Percentiles rank a stretch among this genome's conserved stretches.
Conservation (phyloP, 2,113 vertebrate species). For the Pampusana beccarii region DNA sequence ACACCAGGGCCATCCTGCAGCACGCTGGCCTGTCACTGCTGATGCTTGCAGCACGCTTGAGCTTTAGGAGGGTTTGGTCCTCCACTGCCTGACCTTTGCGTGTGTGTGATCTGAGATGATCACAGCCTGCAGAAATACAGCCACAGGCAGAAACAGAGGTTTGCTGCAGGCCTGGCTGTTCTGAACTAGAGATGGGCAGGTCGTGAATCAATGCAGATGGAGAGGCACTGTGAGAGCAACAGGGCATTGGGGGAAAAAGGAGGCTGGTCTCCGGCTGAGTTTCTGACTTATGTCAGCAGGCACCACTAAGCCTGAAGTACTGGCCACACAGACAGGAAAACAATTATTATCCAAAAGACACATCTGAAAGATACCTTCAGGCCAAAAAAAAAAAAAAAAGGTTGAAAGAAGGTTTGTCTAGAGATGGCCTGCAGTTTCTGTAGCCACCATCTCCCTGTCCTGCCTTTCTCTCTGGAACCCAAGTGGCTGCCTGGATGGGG, state of each 20-base stretch:
- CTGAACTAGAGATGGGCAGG: not conserved
- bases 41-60: not conserved
- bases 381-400: not conserved
- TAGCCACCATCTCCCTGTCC: not conserved
- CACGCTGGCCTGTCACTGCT: not conserved
- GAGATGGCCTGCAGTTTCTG: not conserved
- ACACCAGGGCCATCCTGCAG: not conserved
- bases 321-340: not conserved
- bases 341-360: not conserved
- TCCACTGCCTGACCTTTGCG: not conserved
- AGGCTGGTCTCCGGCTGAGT: not conserved
- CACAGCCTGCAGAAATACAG: slow-evolving; percentile 38
- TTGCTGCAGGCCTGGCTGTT: not conserved
- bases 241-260: fast-evolving
- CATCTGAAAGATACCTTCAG: not conserved
- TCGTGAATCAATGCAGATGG: not conserved
- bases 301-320: not conserved
- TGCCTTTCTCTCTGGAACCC: not conserved
- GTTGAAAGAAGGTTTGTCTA: not conserved
- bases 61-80: not conserved
- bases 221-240: not conserved
- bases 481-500: not conserved
- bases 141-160: not conserved
- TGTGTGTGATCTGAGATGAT: slow-evolving; percentile 19
- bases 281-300: not conserved